phyloP scores from a whole-genome alignment of 2,888 invertebrate genomes.

The Apodemia zela region DNA sequence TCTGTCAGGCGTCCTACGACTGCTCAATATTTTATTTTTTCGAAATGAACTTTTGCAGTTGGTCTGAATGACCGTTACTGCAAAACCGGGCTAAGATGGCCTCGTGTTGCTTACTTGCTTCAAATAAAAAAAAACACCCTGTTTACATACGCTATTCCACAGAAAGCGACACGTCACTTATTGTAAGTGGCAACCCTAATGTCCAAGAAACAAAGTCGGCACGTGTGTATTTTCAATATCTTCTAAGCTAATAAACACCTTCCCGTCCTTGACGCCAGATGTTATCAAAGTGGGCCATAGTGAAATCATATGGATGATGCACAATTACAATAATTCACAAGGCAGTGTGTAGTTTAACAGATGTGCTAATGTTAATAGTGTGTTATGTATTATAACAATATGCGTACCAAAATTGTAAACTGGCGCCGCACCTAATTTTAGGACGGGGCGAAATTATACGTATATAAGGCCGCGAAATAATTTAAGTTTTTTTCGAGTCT shows the following conservation, averaged over 20 bases:
- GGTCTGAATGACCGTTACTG: too few relatives aligned
- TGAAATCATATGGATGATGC: conserved; percentile 47
- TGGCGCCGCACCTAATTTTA: too few relatives aligned
- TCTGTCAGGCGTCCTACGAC: too few relatives aligned
- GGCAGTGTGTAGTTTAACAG: conserved; percentile 21
- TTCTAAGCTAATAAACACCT: conserved; percentile 51
- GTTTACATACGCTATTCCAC: neutral
- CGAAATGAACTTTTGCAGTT: too few relatives aligned
- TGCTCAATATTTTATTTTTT: too few relatives aligned
- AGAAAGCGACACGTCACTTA: neutral
- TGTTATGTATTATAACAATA: conserved; percentile 16
- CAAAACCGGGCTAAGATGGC: too few relatives aligned
- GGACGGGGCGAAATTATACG: too few relatives aligned
- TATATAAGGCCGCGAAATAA: too few relatives aligned
- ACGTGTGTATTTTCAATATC: conserved; percentile 15
- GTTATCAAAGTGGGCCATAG: conserved; percentile 55
- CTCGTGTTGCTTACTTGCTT: too few relatives aligned
- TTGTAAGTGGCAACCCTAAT: neutral
- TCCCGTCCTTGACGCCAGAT: conserved; percentile 61
- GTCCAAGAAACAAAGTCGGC: neutral
- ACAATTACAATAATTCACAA: conserved; percentile 31
- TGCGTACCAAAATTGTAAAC: neutral
- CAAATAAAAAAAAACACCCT: too few relatives aligned
- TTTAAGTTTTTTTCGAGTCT: too few relatives aligned
- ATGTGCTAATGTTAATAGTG: conserved; percentile 22